phyloP scores from a whole-genome alignment of 2,888 invertebrate genomes.

The Sarcophaga carnaria region DNA sequence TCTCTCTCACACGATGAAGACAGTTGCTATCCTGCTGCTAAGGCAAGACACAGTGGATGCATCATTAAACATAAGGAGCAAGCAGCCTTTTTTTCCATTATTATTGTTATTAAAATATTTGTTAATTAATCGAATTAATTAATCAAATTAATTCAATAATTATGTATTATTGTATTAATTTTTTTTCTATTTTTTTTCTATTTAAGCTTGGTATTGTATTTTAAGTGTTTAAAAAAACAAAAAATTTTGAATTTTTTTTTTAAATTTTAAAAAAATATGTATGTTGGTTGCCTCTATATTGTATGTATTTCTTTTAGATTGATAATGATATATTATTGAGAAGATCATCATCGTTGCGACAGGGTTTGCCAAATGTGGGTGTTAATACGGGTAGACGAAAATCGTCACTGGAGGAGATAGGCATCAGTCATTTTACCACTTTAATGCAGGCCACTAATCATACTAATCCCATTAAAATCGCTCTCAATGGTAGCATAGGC shows the following conservation, averaged over 20 bases:
- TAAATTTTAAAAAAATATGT: constrained; percentile 11
- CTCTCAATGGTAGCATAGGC: constrained; percentile 92
- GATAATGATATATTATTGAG: constrained; percentile 92
- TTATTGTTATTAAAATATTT: too few species aligned
- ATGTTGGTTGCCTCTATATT: constrained; percentile 54
- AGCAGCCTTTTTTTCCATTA: too few species aligned
- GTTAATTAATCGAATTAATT: background rate
- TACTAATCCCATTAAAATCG: constrained; percentile 91
- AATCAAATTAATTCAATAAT: constrained; percentile 17
- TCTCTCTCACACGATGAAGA: too few species aligned
- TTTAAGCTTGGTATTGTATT: constrained; percentile 28
- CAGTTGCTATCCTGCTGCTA: too few species aligned
- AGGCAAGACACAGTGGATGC: too few species aligned
- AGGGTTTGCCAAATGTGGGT: constrained; percentile 88
- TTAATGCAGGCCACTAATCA: constrained; percentile 86
- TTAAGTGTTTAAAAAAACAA: constrained; percentile 42
- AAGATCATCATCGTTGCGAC: constrained; percentile 91
- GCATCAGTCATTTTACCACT: constrained; percentile 90
- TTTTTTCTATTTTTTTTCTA: background rate
- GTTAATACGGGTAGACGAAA: constrained; percentile 85
- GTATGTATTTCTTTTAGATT: constrained; percentile 76
- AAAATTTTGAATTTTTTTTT: background rate
- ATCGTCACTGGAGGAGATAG: constrained; percentile 93
- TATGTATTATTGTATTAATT: constrained; percentile 11
- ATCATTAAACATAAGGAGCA: too few species aligned